These are phyloP conservation scores for Parotocinclus haroldoi DNA, from an alignment of 2,797 vertebrate genomes.

Conservation along the genomic window DNA sequence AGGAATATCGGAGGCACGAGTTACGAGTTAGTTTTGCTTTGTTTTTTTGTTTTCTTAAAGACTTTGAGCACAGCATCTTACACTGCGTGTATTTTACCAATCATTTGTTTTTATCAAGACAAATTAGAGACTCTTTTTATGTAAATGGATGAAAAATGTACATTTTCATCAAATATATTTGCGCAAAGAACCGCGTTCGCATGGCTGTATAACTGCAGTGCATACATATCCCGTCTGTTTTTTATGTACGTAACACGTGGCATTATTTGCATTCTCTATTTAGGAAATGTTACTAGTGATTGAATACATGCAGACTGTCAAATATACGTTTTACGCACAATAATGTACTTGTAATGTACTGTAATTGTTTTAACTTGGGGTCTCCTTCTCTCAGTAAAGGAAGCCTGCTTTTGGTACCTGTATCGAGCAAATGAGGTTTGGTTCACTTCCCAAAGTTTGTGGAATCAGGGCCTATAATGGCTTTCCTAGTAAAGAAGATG, in stretches of 20 bases:
- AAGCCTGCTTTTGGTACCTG: too few relatives aligned
- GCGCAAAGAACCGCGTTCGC: not conserved
- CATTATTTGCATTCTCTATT: slow-evolving; percentile 26
- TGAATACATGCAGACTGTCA: slow-evolving; percentile 15
- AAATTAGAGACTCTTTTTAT: not conserved
- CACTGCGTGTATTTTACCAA: slow-evolving; percentile 11
- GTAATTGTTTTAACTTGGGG: too few relatives aligned
- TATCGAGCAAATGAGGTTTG: too few relatives aligned
- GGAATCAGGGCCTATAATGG: too few relatives aligned
- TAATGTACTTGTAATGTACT: too few relatives aligned
- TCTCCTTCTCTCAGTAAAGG: too few relatives aligned
- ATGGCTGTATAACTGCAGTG: not conserved
- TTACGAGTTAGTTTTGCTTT: not conserved
- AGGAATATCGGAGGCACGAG: not conserved
- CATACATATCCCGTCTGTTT: slow-evolving; percentile 18
- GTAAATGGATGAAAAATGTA: slow-evolving; percentile 12
- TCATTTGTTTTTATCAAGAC: not conserved
- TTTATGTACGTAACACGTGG: slow-evolving; percentile 57
- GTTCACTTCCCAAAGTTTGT: too few relatives aligned
- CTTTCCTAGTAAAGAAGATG: too few relatives aligned
- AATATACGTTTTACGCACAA: not conserved
- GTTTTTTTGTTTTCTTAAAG: not conserved
- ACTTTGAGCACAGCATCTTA: not conserved
- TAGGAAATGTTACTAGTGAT: slow-evolving; percentile 15
- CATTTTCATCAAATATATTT: slow-evolving; percentile 14